Evolutionary conservation across 2,113 vertebrate genomes (phyloP), one percentile per base, ranked within the genome.

Genomic region (Channa maculata): DNA sequence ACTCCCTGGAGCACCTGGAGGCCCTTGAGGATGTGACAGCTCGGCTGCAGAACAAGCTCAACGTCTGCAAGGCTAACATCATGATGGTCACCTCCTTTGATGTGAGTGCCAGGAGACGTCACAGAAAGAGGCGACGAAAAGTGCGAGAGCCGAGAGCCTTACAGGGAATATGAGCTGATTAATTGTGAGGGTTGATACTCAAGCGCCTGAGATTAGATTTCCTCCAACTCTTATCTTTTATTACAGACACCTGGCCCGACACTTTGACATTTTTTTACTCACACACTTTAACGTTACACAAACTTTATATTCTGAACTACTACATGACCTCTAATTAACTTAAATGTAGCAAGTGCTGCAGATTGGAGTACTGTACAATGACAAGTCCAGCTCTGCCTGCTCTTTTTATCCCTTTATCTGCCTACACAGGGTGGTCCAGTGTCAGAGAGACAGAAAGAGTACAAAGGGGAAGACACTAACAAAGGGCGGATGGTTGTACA

Each of bases 61-160:
- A 94, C 86, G 94, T 96, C 92, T 98, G 96, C 94, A 97, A 97
- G 92, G 96, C 96, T 43, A 96, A 95, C 67, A 92, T 97, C 82
- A 96, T 97, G 96, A 96, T 97, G 95, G 95, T 97, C 89, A 97
- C 96, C 73, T 96, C 96, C 86, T 97, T 97, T 6, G 96, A 97
- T 50, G 88, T 94, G 69, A 92, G 94, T 46, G 94, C 93, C 61
- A 94, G 94, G 77, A 92, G 94, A 54, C 92, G 93, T 38, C 95
- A 90, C 83, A 90, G 86, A 88, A 88, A 65, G 43, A 38, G 65
- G 0, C 62, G 54, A 24, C 51, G 61, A 12, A 75, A 66, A 8
- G 4, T 24, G 0, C n/a, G 43, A 2, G 66, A 88, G 73, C 75
- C 60, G 6, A 80, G 50, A 77, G 34, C 6, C 73, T 65, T 36